These are phyloP conservation scores for Heliconius melpomene DNA, from an alignment of 1,140 invertebrate genomes.

Conservation along the genomic window DNA sequence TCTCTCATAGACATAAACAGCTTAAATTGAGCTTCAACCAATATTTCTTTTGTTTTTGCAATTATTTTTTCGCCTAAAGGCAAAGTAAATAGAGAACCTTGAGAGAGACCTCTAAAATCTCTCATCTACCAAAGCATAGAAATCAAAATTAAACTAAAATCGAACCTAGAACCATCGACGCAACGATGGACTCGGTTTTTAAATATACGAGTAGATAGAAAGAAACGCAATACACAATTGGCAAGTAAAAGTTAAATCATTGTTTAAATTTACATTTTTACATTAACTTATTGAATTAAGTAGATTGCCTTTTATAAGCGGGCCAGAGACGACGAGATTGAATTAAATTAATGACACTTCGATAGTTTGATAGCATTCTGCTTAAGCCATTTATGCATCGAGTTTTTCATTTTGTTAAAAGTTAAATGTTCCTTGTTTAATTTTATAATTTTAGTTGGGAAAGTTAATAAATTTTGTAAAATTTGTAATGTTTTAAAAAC, in stretches of 20 bases:
- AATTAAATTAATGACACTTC: conserved; percentile 10
- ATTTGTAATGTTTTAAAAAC: background rate
- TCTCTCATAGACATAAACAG: too few species aligned
- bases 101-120: too few species aligned
- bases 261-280: background rate
- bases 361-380: background rate
- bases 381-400: conserved; percentile 4
- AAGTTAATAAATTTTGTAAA: background rate
- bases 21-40: too few species aligned
- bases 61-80: too few species aligned
- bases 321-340: background rate
- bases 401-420: background rate
- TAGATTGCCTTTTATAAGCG: background rate
- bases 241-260: background rate
- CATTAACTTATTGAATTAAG: conserved; percentile 7
- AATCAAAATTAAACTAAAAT: too few species aligned
- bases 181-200: too few species aligned
- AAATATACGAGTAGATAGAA: background rate
- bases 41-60: too few species aligned
- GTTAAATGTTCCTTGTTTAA: background rate
- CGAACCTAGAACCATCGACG: too few species aligned
- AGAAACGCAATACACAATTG: background rate
- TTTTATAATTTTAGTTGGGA: background rate
- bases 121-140: too few species aligned
- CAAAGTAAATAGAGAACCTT: too few species aligned